Percentiles rank a stretch among this genome's conserved stretches.
Conservation (phyloP, 2,888 invertebrate genomes). For the Panzeria rudis region DNA sequence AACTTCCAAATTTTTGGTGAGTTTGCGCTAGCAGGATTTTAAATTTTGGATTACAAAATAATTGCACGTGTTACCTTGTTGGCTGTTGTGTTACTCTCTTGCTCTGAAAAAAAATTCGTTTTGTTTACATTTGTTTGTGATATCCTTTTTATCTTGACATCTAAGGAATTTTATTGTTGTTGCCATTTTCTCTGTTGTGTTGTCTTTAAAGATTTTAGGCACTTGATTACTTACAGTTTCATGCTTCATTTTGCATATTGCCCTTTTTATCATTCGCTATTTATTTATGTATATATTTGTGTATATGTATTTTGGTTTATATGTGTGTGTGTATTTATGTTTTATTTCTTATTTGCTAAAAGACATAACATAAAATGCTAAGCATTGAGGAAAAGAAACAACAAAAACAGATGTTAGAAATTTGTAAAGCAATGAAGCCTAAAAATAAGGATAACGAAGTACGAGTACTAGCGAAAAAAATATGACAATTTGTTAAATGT, state of each 20-base stretch:
- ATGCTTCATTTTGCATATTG: conserved; percentile 72
- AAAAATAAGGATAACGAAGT: background rate
- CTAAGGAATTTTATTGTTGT: conserved; percentile 38
- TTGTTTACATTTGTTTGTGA: conserved; percentile 66
- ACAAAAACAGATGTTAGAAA: conserved; percentile 62
- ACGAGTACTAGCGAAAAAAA: conserved; percentile 10
- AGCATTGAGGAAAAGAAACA: conserved; percentile 16
- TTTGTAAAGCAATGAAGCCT: conserved; percentile 52
- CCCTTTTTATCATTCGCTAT: conserved; percentile 42
- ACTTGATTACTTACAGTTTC: conserved; percentile 73
- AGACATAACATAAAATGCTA: conserved; percentile 10
- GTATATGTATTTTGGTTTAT: background rate
- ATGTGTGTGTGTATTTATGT: background rate
- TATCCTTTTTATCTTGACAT: conserved; percentile 47
- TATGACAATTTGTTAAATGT: conserved; percentile 70
- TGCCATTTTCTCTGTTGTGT: conserved; percentile 51
- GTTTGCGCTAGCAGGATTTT: conserved; percentile 48
- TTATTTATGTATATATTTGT: conserved; percentile 11
- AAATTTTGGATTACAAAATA: conserved; percentile 29
- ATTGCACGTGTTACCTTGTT: conserved; percentile 63
- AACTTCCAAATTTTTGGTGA: conserved; percentile 54
- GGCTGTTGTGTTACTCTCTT: conserved; percentile 24
- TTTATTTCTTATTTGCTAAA: conserved; percentile 26
- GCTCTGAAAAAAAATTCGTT: conserved; percentile 30
- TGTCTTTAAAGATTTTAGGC: conserved; percentile 66